A percentile compares a stretch with the other conserved stretches of the same genome.
These are phyloP conservation scores for Balaenoptera acutorostrata DNA, from an alignment of 2,113 vertebrate species.

Conservation along the genomic window DNA sequence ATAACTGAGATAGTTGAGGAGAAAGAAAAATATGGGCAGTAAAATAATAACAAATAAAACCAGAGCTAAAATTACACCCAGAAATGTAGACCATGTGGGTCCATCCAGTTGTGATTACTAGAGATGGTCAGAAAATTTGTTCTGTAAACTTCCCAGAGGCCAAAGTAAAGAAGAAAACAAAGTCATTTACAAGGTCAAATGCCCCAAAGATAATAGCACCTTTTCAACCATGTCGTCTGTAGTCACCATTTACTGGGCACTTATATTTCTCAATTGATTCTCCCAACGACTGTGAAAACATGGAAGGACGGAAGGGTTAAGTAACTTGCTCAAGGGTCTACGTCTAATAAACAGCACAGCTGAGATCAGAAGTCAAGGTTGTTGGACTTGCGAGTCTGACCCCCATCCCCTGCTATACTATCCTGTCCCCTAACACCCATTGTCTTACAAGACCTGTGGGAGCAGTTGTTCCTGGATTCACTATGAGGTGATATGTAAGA, in stretches of 20 bases:
- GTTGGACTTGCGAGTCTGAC: background rate
- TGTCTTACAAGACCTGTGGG: background rate
- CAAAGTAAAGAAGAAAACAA: background rate
- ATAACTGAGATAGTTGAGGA: background rate
- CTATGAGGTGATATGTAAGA: background rate
- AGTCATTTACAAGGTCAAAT: background rate
- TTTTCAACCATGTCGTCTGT: background rate
- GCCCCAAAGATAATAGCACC: background rate
- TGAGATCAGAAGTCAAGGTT: background rate
- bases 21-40: background rate
- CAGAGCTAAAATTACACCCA: background rate
- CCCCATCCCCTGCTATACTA: rapidly evolving
- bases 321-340: background rate
- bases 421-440: too few relatives aligned
- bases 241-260: background rate
- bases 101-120: too few relatives aligned
- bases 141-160: background rate
- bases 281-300: background rate
- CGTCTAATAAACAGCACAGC: rapidly evolving
- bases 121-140: background rate
- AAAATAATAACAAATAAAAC: background rate
- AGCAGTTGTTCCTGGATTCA: background rate
- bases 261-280: background rate
- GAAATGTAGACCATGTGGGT: background rate
- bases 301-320: rapidly evolving